Evolutionary conservation across 1,140 invertebrate species (phyloP), one percentile per base, ranked within the genome.

Genomic region (Colletes latitarsis): DNA sequence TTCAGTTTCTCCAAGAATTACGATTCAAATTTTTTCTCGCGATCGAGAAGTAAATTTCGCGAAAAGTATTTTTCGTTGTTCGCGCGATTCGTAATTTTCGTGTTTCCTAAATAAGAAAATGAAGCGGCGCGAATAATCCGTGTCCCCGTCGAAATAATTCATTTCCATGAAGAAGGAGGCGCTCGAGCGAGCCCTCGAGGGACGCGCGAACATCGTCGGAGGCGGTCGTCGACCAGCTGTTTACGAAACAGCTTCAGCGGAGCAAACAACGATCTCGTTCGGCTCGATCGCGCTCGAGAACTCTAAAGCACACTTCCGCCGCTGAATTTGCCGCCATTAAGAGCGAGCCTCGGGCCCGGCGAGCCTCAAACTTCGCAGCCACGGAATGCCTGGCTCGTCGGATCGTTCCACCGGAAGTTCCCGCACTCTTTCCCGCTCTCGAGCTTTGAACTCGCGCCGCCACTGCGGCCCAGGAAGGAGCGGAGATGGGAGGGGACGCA

Each of bases 391-490:
- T 52, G 60, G 63, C 77, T 63, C 80, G 73, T 55, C 70, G 78
- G 77, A 82, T 86, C 82, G 85, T 84, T 85, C 62, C 82, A 84
- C 89, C 90, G 89, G 90, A 91, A 91, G 87, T 91, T 89, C 83
- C 84, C 88, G 80, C 85, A 82, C 87, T 82, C 82, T 81, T 84
- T 84, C 80, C 62, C 77, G 77, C 73, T 80, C 82, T 77, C 81
- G 86, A 88, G 83, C 84, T 87, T 90, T 85, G 83, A 87, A 89
- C 88, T 81, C 85, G 71, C 75, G 76, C 78, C 57, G 81, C 78
- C 73, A 64, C 77, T 52, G 52, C 71, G 83, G 82, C 80, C 75
- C 77, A 82, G 62, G 30, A 43, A 62, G 14, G 14, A 12, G 46
- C n/a, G 41, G 17, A 0, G 4, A 12, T 17, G 9, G 53, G 46